Conservation (phyloP, 1,140 invertebrate species). For the Monomorium pharaonis region DNA sequence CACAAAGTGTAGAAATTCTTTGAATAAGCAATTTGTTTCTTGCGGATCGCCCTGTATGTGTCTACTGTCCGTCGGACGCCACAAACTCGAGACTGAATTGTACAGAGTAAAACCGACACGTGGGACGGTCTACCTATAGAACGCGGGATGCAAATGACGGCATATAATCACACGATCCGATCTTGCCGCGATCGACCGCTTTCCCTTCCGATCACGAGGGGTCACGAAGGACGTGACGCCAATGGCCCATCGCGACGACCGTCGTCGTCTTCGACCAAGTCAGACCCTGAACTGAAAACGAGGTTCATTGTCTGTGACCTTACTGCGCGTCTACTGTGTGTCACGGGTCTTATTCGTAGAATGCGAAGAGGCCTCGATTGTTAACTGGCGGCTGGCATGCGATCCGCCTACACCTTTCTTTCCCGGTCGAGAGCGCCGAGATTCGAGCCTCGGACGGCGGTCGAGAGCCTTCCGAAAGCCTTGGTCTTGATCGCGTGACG, state of each 20-base stretch:
- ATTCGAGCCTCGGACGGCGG: constrained; percentile 1
- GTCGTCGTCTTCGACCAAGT: constrained; percentile 35
- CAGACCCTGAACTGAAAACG: constrained; percentile 74
- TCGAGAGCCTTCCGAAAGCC: not conserved
- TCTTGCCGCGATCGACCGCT: constrained; percentile 29
- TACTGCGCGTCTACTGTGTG: constrained; percentile 50
- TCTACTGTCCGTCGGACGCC: not conserved
- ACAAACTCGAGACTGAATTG: not conserved
- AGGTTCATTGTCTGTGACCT: constrained; percentile 77
- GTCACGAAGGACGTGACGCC: constrained; percentile 3
- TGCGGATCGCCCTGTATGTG: not conserved
- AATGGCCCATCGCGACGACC: not conserved
- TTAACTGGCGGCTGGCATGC: constrained; percentile 72
- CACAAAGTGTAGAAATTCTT: not conserved
- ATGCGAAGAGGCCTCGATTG: constrained; percentile 69
- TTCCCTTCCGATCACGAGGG: constrained; percentile 24
- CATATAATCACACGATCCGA: constrained; percentile 29
- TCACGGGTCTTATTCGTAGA: constrained; percentile 71
- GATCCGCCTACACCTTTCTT: constrained; percentile 40
- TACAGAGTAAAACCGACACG: not conserved
- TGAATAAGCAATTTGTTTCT: constrained; percentile 1
- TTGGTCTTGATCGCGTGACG: constrained; percentile 29
- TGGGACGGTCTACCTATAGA: not conserved
- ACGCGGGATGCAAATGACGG: constrained; percentile 25
- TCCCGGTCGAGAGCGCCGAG: not conserved